Percentiles rank a stretch among this genome's conserved stretches.
Conservation (phyloP, 2,888 invertebrate species). For the Erebia palarica region DNA sequence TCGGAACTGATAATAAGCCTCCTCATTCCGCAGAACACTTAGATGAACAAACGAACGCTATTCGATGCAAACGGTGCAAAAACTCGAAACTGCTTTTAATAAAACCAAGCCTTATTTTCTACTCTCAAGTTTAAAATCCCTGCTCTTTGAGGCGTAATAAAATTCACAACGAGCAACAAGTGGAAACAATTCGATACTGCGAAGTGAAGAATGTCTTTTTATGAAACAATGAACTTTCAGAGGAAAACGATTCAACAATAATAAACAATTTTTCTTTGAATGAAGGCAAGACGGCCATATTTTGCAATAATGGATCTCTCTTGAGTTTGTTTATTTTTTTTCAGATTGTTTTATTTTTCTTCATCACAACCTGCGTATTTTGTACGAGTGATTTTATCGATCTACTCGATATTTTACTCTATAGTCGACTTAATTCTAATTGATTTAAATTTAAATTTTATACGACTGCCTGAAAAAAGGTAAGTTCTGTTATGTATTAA, state of each 20-base stretch:
- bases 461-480: too few relatives aligned
- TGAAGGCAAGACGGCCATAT: constrained; percentile 3
- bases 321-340: constrained; percentile 1
- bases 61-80: constrained; percentile 21
- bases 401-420: too few relatives aligned
- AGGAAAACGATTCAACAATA: constrained; percentile 25
- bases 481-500: too few relatives aligned
- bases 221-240: constrained; percentile 37
- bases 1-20: constrained; percentile 9
- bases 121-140: constrained; percentile 23
- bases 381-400: too few relatives aligned
- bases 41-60: constrained; percentile 19
- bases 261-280: constrained; percentile 28
- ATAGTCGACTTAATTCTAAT: not conserved
- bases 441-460: too few relatives aligned
- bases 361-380: not conserved
- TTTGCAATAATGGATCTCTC: constrained; percentile 4
- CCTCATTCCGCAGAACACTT: constrained; percentile 13
- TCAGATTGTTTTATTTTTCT: not conserved
- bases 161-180: constrained; percentile 38
- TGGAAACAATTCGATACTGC: constrained; percentile 35
- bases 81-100: constrained; percentile 28
- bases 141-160: constrained; percentile 27
- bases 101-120: constrained; percentile 24
- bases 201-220: constrained; percentile 37